Base-by-base conservation (phyloP, 2,113 vertebrate genomes). In the Tautogolabrus adspersus region DNA sequence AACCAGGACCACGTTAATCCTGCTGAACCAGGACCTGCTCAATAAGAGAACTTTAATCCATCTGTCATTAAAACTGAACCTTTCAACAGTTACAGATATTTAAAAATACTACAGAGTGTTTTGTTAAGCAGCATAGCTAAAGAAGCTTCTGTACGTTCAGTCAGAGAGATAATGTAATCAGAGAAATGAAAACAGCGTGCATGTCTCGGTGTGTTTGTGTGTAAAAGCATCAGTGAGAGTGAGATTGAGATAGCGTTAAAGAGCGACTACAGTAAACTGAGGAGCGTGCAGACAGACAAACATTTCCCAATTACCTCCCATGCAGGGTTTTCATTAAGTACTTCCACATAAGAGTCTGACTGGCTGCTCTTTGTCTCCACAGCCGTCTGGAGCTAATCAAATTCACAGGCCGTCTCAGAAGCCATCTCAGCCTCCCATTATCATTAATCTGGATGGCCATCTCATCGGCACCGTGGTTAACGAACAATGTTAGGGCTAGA, bases 401-500 rank as follows among this genome's bases (percentile, higher is more conserved):
- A 94, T 95, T 93, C 87, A 82, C 90, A 67, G 87, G 88, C 92
- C 88, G 89, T 89, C 93, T 93, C 87, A 81, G 89, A 91, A 94
- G 91, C 88, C 93, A 94, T 93, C 91, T 90, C 86, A 56, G 86
- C 75, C 89, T 83, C 88, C 91, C 91, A 95, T 94, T 94, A 94
- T 93, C 93, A 94, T 94, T 94, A 92, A 95, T 95, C 94, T 93
- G 91, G 90, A 93, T 78, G 89, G 93, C 89, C 90, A 92, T 93
- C 92, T 93, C 93, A 93, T 94, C 88, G 92, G 93, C 94, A 94
- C 90, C 81, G 90, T 93, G 93, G 92, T 94, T 94, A 94, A 93
- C 92, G 93, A 94, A 94, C 94, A 94, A 94, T 93, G 93, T 93
- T 93, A 94, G 92, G 92, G 90, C 90, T 90, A 91, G 83, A 92